Percentiles rank a stretch among this genome's conserved stretches.
Evolutionary conservation across 2,888 invertebrate genomes (phyloP).

Genomic region (Theretra japonica): DNA sequence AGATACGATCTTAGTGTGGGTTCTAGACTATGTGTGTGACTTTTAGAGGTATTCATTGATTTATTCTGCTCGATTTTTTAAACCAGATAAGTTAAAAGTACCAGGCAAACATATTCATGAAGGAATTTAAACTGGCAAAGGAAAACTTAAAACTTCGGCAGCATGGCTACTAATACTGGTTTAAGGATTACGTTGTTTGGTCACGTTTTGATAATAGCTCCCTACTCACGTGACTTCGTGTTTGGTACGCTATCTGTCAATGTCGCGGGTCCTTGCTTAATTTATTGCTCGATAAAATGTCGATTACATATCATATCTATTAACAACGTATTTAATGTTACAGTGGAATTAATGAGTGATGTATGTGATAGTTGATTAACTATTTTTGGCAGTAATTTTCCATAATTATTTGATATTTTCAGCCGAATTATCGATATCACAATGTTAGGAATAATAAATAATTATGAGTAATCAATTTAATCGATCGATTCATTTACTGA

Average conservation of each 20-base stretch:
- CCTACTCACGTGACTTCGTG: constrained; percentile 2
- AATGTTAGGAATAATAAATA: too few species aligned
- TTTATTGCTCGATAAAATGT: background rate
- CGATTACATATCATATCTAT: constrained; percentile 12
- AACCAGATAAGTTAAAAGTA: too few species aligned
- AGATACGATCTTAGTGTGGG: too few species aligned
- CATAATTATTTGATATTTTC: background rate
- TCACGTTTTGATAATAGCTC: background rate
- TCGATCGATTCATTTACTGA: too few species aligned
- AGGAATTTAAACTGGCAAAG: background rate
- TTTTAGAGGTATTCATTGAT: too few species aligned
- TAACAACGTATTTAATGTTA: background rate
- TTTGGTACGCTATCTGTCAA: background rate
- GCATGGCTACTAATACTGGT: background rate
- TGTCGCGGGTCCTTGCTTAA: background rate
- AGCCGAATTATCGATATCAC: background rate
- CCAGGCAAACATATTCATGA: too few species aligned
- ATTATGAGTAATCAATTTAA: too few species aligned
- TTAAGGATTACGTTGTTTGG: too few species aligned
- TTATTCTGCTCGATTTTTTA: too few species aligned
- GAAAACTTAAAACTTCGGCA: background rate
- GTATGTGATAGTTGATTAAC: background rate
- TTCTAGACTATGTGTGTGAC: too few species aligned
- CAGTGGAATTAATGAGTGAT: background rate
- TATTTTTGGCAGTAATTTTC: background rate